Base-by-base conservation (phyloP, 2,797 vertebrate genomes). In the Lophotriccus pileatus region DNA sequence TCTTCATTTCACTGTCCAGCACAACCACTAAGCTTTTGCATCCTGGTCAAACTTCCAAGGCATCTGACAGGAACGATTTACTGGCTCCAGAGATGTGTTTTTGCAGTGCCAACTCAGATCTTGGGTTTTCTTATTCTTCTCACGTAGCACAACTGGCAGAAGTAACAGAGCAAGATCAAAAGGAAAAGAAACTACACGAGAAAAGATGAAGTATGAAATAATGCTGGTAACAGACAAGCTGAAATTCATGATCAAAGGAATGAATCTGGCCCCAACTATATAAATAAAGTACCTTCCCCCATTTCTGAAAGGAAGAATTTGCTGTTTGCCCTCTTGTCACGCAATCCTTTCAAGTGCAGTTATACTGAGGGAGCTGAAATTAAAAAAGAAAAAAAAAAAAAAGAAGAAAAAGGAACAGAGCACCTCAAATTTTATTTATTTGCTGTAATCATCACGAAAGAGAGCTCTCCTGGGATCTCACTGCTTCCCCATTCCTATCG, bases 151-250 rank as follows among this genome's bases (percentile, higher is more conserved):
- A 68, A 68, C 75, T 93, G 92, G 89, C 79, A 94, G 86, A 94
- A 91, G 59, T 88, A 94, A 93, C 82, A 87, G 87, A 83, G 82
- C 2, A 25, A 96, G 95, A 96, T 97, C 94, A 97, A 95, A 97
- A 86, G 89, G 44, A 86, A 91, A 74, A 74, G 79, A 91, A 95
- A 77, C 52, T 67, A 87, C 74, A 95, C 21, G 66, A 73, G 79
- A 77, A 87, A 92, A 88, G 80, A 91, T 66, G 89, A 86, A 92
- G 84, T 90, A 95, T 75, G 93, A 95, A 97, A 94, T 92, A 84
- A 82, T 76, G 23, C 90, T 74, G 68, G 84, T 87, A 95, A 95
- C 62, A 87, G 91, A 83, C 74, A 84, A 84, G 90, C 85, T 93
- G 93, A 74, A 89, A 62, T 93, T 90, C 56, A 69, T 63, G 94